phyloP scores from a whole-genome alignment of 2,797 vertebrate genomes.

The Halcyon badia region DNA sequence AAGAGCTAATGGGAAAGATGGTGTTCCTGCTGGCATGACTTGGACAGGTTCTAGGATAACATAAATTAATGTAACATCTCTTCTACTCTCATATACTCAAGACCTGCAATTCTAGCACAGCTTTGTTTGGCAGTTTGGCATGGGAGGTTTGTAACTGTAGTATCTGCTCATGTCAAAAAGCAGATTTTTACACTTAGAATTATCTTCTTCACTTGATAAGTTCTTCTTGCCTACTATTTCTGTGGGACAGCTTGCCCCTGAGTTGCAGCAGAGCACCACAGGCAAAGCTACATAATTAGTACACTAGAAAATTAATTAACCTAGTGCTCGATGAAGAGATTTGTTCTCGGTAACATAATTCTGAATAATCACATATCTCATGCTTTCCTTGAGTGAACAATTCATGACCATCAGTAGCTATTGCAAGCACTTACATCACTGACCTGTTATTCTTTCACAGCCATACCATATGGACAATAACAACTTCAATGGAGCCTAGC shows the following conservation, averaged over 20 bases:
- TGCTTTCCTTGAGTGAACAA: slow-evolving; percentile 31
- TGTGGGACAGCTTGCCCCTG: not conserved
- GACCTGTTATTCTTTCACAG: slow-evolving; percentile 43
- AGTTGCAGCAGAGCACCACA: not conserved
- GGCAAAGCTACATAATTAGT: slow-evolving; percentile 46
- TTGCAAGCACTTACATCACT: slow-evolving; percentile 47
- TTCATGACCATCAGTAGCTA: slow-evolving; percentile 51
- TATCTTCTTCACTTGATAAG: not conserved
- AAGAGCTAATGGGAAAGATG: not conserved
- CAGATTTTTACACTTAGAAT: not conserved
- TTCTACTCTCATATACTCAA: not conserved
- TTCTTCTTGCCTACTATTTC: not conserved
- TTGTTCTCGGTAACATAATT: slow-evolving; percentile 37
- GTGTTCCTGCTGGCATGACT: not conserved
- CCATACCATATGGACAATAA: slow-evolving; percentile 60
- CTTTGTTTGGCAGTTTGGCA: not conserved
- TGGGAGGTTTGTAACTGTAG: not conserved
- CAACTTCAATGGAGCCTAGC: slow-evolving; percentile 49
- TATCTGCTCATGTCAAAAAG: not conserved
- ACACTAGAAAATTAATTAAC: slow-evolving; percentile 66
- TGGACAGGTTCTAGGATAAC: not conserved
- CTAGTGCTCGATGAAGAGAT: not conserved
- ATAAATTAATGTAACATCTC: not conserved
- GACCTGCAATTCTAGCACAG: not conserved
- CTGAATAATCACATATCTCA: slow-evolving; percentile 58